Percentiles rank a stretch among this genome's conserved stretches.
phyloP scores from a whole-genome alignment of 2,888 invertebrate genomes.

The Congeria kusceri region DNA sequence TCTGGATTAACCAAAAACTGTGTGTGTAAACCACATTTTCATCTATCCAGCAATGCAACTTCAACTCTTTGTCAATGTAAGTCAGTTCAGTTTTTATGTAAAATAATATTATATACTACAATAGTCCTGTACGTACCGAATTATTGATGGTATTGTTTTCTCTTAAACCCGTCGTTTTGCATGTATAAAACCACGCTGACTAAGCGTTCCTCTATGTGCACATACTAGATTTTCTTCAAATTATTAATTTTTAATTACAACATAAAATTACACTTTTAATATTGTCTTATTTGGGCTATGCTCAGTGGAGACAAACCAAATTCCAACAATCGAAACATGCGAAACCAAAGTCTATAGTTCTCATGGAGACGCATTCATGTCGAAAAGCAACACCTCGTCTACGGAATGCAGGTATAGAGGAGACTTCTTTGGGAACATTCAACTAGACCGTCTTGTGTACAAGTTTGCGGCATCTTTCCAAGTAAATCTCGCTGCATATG shows the following conservation, averaged over 20 bases:
- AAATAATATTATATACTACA: no score
- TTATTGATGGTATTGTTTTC: no score
- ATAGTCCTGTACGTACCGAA: no score
- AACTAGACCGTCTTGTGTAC: constrained; percentile 12
- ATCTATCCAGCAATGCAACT: background rate
- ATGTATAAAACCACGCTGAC: no score
- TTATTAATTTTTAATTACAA: no score
- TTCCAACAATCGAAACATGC: constrained; percentile 9
- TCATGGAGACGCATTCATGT: background rate
- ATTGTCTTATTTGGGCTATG: no score
- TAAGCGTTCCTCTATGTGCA: no score
- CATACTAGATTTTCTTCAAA: no score
- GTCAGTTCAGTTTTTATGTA: no score
- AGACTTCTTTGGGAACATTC: constrained; percentile 29
- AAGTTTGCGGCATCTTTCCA: constrained; percentile 2
- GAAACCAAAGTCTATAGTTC: background rate
- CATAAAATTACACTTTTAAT: no score
- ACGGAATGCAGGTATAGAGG: constrained; percentile 5
- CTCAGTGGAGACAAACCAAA: background rate
- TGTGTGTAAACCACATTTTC: background rate
- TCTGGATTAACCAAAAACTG: background rate
- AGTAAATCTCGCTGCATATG: background rate
- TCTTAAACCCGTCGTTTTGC: no score
- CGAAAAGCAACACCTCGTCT: background rate
- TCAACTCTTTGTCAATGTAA: no score